Base-by-base conservation (phyloP, 2,113 vertebrate genomes). In the Periophthalmodon schlosseri region DNA sequence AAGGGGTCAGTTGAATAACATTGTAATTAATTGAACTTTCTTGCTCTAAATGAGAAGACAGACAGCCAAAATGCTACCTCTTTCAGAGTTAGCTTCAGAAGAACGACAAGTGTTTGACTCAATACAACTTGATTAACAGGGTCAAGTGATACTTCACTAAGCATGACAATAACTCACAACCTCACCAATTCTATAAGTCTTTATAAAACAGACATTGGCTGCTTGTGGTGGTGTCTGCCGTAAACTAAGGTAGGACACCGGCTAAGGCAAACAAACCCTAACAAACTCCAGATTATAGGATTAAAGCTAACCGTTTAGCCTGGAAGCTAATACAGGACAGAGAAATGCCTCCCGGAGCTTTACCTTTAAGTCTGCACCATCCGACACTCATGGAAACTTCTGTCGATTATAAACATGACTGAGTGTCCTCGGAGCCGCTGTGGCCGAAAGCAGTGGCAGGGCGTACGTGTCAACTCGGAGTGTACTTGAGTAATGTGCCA, bases 251-350 rank as follows among this genome's bases (percentile, higher is more conserved):
- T 56, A 52, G 11, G 14, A 23, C 11, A 16, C 12, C 2, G 15
- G 14, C 2, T n/a, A 36, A 68, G 34, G 28, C 18, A 39, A 57
- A 69, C 33, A 61, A 34, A 46, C 36, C 15, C 33, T 11, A 33
- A 36, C 74, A 76, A 76, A 78, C 73, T 70, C 49, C 61, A 89
- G 92, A 91, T 94, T 91, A 94, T 72, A 49, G 72, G 89, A 93
- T 91, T 93, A 93, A 39, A 74, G 75, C 77, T 91, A 90, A 78
- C 56, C 1, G 16, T 57, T 13, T 87, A 89, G 75, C 77, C 79
- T 2, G 54, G 0, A 72, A 76, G 82, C 87, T 86, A 88, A 47
- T 1, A 54, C 4, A 33, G 69, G 64, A 71, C 73, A 52, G 68
- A 54, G 61, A 87, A 74, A 85, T 73, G 78, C 84, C 77, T 54